phyloP scores from a whole-genome alignment of 2,113 vertebrate species.

The Neogobius melanostomus region DNA sequence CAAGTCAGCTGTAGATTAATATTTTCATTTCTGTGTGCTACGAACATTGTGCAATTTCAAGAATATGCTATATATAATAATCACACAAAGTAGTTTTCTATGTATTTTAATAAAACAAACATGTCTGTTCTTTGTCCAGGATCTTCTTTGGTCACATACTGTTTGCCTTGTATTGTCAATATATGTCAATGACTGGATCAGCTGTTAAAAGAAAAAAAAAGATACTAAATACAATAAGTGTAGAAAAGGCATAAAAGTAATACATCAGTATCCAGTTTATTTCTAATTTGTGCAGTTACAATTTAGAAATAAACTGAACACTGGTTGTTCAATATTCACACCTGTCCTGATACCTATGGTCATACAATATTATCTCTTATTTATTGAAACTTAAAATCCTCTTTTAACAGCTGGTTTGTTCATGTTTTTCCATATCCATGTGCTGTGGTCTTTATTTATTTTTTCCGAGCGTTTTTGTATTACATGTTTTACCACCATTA shows the following conservation, averaged over 20 bases:
- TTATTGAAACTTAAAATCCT: not conserved
- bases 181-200: slow-evolving; percentile 32
- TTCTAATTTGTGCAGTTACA: too few species aligned
- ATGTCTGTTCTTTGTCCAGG: slow-evolving; percentile 78
- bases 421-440: slow-evolving; percentile 46
- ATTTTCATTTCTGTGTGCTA: slow-evolving; percentile 73
- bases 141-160: slow-evolving; percentile 71
- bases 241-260: not conserved
- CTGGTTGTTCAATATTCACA: too few species aligned
- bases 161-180: slow-evolving; percentile 30
- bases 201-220: slow-evolving; percentile 46
- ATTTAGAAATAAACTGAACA: too few species aligned
- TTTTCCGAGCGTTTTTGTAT: slow-evolving; percentile 24
- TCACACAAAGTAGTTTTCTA: slow-evolving; percentile 83
- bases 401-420: slow-evolving; percentile 41
- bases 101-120: slow-evolving; percentile 87
- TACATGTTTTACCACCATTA: slow-evolving; percentile 56
- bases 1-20: slow-evolving; percentile 55
- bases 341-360: too few species aligned
- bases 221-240: slow-evolving; percentile 24
- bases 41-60: slow-evolving; percentile 77
- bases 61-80: slow-evolving; percentile 63
- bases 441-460: slow-evolving; percentile 41
- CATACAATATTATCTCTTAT: too few species aligned
- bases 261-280: too few species aligned